These are phyloP conservation scores for Hyposoter dolosus DNA, from an alignment of 2,888 invertebrate genomes.

Conservation along the genomic window DNA sequence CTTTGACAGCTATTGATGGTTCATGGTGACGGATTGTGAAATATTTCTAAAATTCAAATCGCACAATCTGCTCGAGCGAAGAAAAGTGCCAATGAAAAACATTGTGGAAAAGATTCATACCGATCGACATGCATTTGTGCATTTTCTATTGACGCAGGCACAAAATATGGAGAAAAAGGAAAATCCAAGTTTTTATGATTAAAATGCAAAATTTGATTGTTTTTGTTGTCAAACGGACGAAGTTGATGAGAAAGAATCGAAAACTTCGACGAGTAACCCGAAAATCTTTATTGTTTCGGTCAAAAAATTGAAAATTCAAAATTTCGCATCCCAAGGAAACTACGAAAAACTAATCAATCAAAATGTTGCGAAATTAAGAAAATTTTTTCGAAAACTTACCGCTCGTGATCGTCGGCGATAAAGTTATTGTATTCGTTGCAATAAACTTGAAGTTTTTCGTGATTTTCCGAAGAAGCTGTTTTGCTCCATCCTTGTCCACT, in stretches of 20 bases:
- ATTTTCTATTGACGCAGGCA: neutral
- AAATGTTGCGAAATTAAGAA: neutral
- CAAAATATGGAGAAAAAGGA: neutral
- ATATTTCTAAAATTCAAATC: neutral
- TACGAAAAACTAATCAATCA: neutral
- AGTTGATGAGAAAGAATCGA: neutral
- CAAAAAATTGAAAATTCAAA: neutral
- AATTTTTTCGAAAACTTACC: constrained; percentile 71
- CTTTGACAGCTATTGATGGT: neutral
- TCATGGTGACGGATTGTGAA: neutral
- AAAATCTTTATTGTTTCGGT: neutral
- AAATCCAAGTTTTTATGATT: neutral
- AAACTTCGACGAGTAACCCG: neutral
- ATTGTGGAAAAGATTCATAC: neutral
- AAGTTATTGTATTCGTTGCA: constrained; percentile 81
- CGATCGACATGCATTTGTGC: constrained; percentile 36
- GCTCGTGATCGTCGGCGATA: constrained; percentile 76
- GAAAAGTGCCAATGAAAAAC: neutral
- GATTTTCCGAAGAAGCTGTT: constrained; percentile 76
- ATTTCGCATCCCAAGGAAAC: neutral
- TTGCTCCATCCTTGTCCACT: constrained; percentile 82
- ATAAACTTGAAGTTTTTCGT: constrained; percentile 79
- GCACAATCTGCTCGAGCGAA: neutral
- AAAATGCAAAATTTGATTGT: neutral
- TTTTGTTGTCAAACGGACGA: neutral